These are phyloP conservation scores for Gari tellinella DNA, from an alignment of 2,888 invertebrate species.

Conservation along the genomic window DNA sequence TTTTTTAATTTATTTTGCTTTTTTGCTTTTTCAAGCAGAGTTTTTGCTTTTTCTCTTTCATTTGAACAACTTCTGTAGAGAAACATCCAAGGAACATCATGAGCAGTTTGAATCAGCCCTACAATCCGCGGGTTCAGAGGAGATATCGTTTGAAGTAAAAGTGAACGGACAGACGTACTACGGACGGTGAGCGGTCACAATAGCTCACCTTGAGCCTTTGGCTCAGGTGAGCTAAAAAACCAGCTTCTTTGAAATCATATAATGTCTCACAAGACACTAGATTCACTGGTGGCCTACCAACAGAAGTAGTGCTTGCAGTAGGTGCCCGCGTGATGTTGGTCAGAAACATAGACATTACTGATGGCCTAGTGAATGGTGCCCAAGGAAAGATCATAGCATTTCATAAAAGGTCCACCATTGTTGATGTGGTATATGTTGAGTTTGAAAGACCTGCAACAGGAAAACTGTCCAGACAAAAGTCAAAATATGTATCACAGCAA, in stretches of 20 bases:
- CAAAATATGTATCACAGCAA: not conserved
- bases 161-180: no score
- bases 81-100: no score
- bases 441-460: slow-evolving; percentile 33
- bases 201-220: no score
- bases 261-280: slow-evolving; percentile 3
- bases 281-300: slow-evolving; percentile 28
- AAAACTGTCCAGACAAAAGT: slow-evolving; percentile 12
- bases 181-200: no score
- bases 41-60: no score
- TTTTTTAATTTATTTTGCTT: no score
- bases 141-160: no score
- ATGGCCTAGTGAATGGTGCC: slow-evolving; percentile 55
- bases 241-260: slow-evolving; percentile 19
- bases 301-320: slow-evolving; percentile 16
- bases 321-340: slow-evolving; percentile 54
- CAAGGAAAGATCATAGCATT: slow-evolving; percentile 39
- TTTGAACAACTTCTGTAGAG: no score
- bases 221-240: no score
- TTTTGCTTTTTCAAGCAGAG: no score
- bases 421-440: slow-evolving; percentile 22
- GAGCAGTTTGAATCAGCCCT: no score
- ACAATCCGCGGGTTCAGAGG: no score
- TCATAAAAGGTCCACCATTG: not conserved
- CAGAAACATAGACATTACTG: slow-evolving; percentile 47